phyloP scores from a whole-genome alignment of 1,140 invertebrate species.

The Drosophila insularis region DNA sequence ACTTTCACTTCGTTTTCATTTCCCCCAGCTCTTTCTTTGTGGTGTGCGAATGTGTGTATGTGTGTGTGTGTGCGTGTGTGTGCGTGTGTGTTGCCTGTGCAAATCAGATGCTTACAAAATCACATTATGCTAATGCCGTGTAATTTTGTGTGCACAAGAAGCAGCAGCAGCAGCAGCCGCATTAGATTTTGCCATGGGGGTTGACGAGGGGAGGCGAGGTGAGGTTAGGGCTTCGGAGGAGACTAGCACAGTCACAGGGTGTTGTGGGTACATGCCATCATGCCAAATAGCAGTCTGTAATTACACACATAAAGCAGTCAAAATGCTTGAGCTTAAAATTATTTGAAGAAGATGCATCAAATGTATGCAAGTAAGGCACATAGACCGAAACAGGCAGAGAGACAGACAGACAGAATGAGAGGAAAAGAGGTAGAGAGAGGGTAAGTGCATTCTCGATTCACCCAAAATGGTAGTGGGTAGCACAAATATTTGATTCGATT shows the following conservation, averaged over 20 bases:
- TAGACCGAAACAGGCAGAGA: neutral
- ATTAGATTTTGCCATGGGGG: neutral
- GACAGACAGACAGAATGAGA: neutral
- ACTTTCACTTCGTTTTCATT: neutral
- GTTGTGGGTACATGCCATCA: neutral
- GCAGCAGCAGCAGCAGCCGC: constrained; percentile 7
- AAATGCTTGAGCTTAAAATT: constrained; percentile 13
- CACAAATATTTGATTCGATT: constrained; percentile 14
- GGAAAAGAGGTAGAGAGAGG: neutral
- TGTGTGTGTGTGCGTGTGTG: neutral
- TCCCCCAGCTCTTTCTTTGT: neutral
- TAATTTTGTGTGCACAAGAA: constrained; percentile 21
- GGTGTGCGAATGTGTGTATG: neutral
- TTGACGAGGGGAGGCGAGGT: neutral
- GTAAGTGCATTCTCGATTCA: neutral
- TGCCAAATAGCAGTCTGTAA: neutral
- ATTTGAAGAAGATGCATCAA: constrained; percentile 13
- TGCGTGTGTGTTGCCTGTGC: constrained; percentile 1
- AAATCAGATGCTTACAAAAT: constrained; percentile 18
- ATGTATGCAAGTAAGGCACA: neutral
- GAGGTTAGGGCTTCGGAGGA: neutral
- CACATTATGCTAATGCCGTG: constrained; percentile 26
- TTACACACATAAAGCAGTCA: constrained; percentile 18
- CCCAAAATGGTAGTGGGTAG: constrained; percentile 8
- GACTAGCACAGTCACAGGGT: neutral